A percentile compares a stretch with the other conserved stretches of the same genome.
Evolutionary conservation across 2,797 vertebrate species (phyloP).

Genomic region (Aphelocoma californica): DNA sequence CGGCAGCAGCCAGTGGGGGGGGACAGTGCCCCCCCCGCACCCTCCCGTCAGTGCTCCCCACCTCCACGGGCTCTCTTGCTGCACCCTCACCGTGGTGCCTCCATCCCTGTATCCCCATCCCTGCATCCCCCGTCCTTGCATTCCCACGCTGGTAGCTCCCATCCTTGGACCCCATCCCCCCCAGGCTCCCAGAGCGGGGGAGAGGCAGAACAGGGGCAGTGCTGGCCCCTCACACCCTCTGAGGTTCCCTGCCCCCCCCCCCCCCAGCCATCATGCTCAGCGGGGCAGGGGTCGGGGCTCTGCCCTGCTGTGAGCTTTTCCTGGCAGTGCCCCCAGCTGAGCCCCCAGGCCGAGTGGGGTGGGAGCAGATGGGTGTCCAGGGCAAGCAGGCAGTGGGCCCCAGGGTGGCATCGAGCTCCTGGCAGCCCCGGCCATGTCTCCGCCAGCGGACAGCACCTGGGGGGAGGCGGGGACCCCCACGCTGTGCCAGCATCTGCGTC

Average conservation of each 20-base stretch:
- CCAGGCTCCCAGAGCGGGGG: background rate
- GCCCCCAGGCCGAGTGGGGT: fast-evolving
- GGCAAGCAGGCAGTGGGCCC: background rate
- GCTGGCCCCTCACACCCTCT: background rate
- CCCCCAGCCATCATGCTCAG: fast-evolving
- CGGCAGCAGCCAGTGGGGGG: background rate
- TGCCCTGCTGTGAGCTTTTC: background rate
- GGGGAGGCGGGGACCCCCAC: background rate
- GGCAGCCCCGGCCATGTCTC: background rate
- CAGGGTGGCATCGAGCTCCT: background rate
- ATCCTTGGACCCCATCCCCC: background rate
- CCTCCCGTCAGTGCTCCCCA: background rate
- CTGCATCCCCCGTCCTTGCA: background rate
- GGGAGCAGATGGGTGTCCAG: background rate
- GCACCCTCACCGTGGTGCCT: background rate
- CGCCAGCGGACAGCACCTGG: background rate
- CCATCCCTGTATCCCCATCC: background rate
- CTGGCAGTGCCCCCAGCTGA: background rate
- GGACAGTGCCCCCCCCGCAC: background rate
- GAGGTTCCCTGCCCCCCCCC: background rate
- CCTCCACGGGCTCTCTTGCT: background rate
- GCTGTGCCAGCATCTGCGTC: background rate
- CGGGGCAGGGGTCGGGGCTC: background rate
- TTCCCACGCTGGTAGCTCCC: background rate
- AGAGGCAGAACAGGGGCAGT: background rate